Evolutionary conservation across 2,888 invertebrate species (phyloP), one percentile per base, ranked within the genome.

Genomic region (Aromia moschata): DNA sequence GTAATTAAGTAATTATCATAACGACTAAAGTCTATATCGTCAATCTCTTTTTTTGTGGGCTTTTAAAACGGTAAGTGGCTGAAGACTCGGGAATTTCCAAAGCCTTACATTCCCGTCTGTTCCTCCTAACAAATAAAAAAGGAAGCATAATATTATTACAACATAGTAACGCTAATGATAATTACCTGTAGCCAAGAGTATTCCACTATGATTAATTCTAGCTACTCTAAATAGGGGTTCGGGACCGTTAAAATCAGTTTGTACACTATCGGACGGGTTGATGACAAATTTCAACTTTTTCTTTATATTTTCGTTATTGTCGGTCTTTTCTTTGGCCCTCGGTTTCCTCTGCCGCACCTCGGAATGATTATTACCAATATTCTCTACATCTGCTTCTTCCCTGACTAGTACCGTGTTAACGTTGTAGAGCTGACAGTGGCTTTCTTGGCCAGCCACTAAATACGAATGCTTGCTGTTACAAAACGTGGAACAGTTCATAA

Each of bases 1-100:
- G 93, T 93, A 49, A 91, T 90, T 51, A 96, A 81, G 76, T 87
- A 83, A 51, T 86, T 87, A 62, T 91, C 89, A 74, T 89, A 88
- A 1, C 91, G 90, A 80, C 92, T 93, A 77, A 97, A 92, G 82
- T 96, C 96, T 52, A 98, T 80, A 80, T 97, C 97, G 75, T 97
- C 97, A 65, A 98, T 92, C 85, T 97, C 97, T 80, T 93, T 93
- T n/a, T 53, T 84, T 86, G 74, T 97, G 97, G 30, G 90, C 93
- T 63, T 88, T 83, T 7, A 95, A 82, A 68, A 90, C 89, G 71
- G 86, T 85, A 14, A 88, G 75, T 67, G 88, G 85, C 51, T 88
- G 84, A 82, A 96, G 84, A 70, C 89, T 87, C 0, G 96, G 96
- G 79, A 94, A 94, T 74, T 88, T 86, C 97, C 97, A 98, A 7